Base-by-base conservation (phyloP, 2,888 invertebrate genomes). In the Melangyna quadrimaculata region DNA sequence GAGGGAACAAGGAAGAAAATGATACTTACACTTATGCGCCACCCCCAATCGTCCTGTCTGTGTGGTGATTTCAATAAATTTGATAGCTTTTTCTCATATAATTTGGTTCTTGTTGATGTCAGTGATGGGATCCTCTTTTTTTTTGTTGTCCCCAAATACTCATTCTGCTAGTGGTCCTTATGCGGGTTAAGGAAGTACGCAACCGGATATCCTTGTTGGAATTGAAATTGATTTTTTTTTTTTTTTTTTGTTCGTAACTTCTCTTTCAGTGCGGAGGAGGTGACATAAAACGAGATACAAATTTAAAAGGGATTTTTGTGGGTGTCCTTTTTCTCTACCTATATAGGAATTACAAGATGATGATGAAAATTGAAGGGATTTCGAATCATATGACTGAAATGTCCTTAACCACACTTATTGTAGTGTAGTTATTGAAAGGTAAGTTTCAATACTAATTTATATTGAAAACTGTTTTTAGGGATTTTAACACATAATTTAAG, bases 31-130 rank as follows among this genome's bases (percentile, higher is more conserved):
- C 14, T 19, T 10, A 19, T 35, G 19, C 32, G n/a, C 32, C 12
- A 71, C 55, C 75, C 80, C 24, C 48, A 83, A 77, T 63, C 55
- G n/a, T n/a, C 61, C 72, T 61, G 67, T 77, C 80, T 72, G 40
- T 84, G 32, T 61, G 90, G 91, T 91, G 91, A 91, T 91, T 90
- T 91, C 91, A 90, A 90, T 91, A 90, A 91, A 91, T 90, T 91
- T 90, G 90, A 90, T 90, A 90, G 90, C 88, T 90, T 90, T 90
- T 51, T 67, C 51, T 51, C 35, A n/a, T 24, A 43, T 45, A 19
- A 9, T 90, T 90, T 91, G 89, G 90, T 89, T 90, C 88, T 79
- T 65, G 80, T 84, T 84, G 84, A 84, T 75, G 80, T 67, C 67
- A 79, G n/a, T n/a, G n/a, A 40, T 72, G 71, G 43, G 69, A 79